Evolutionary conservation across 2,797 vertebrate genomes (phyloP).

Genomic region (Sebastolobus alascanus): DNA sequence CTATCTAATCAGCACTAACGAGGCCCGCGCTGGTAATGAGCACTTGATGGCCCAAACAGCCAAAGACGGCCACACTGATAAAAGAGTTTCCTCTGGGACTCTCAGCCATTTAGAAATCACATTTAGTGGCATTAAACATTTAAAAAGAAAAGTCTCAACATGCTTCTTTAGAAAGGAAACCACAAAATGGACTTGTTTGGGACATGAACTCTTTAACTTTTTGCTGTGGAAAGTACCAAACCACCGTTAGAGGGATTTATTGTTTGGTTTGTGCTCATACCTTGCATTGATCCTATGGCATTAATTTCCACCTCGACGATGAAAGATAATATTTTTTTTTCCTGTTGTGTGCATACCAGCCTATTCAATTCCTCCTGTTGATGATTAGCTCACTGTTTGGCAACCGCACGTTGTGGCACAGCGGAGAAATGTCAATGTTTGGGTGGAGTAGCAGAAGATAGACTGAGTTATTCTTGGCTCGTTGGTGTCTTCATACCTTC

Average conservation of each 20-base stretch:
- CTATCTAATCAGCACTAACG: conserved; percentile 74
- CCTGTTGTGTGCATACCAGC: background rate
- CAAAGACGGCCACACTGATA: conserved; percentile 7
- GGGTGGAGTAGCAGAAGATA: conserved; percentile 45
- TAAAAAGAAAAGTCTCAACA: background rate
- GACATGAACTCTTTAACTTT: background rate
- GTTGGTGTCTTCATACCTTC: conserved; percentile 4
- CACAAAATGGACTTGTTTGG: background rate
- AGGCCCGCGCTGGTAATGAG: conserved; percentile 55
- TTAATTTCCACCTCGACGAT: conserved; percentile 22
- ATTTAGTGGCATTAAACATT: background rate
- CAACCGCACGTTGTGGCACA: conserved; percentile 28
- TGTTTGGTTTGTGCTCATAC: conserved; percentile 3
- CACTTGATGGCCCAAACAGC: conserved; percentile 45
- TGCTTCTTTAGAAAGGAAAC: background rate
- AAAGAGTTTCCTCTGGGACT: background rate
- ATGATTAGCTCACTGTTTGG: conserved; percentile 68
- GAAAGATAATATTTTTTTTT: conserved; percentile 28
- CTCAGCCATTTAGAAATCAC: background rate
- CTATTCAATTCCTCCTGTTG: conserved; percentile 45
- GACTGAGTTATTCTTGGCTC: background rate
- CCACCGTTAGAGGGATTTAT: background rate
- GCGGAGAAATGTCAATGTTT: conserved; percentile 57
- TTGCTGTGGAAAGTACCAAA: background rate
- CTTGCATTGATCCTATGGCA: conserved; percentile 16